Evolutionary conservation across 2,888 invertebrate genomes (phyloP), one percentile per base, ranked within the genome.

Genomic region (Cataglyphis cursor): DNA sequence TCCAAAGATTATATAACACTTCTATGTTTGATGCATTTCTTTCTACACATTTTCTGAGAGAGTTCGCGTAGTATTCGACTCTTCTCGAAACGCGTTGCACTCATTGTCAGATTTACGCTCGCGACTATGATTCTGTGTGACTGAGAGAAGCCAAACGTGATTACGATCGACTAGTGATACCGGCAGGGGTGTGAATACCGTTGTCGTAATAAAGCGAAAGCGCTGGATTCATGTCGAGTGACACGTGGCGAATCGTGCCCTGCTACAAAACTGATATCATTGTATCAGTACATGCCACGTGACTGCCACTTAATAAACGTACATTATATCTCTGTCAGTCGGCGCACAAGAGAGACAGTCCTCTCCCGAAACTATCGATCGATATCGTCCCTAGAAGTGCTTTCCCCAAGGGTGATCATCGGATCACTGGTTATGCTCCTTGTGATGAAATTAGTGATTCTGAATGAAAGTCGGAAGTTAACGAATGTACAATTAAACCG

Each of bases 251-350:
- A 87, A 88, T 91, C 89, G 89, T 84, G 90, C 84, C 84, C 81
- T 81, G 85, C 86, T 84, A 89, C 90, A 90, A 89, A 89, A 92
- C 90, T 92, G 93, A 93, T 93, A 93, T 92, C 92, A 86, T 88
- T 89, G 90, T 93, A 93, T 92, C 92, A 91, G 87, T 91, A 85
- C 85, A 85, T 70, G 92, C 87, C 94, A 94, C 94, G 94, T 93
- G 94, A 92, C 93, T 91, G 89, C 86, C 91, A 92, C 93, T 93
- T 93, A 90, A 94, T 93, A 92, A 93, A 93, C 89, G 89, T 91
- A 91, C 90, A 92, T 89, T 92, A 88, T 87, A 88, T 85, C 86
- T 85, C 85, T 85, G 88, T 76, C 81, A 81, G 88, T 86, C 82
- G 85, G 83, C 75, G 10, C 54, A 6, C 54, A 6, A 35, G 35